Base-by-base conservation (phyloP, 2,888 invertebrate genomes). In the Agrypnus murinus region DNA sequence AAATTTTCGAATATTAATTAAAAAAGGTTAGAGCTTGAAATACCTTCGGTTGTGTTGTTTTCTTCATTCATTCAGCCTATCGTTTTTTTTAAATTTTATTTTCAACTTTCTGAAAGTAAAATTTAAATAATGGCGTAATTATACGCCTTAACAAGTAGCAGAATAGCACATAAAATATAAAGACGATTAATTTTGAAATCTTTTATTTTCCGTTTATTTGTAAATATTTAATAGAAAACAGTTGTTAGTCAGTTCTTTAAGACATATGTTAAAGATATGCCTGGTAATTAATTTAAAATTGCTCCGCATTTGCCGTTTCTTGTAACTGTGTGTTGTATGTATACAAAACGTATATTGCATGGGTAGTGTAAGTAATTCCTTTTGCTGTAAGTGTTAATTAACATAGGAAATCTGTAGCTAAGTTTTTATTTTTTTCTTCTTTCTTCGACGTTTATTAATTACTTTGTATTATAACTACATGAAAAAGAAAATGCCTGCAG, bases 301-400 rank as follows among this genome's bases (percentile, higher is more conserved):
- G 46, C 46, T 46, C 46, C 46, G 50, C 50, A 50, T 50, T 25
- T 50, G 31, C 25, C 50, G 19, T 50, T 50, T 25, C 50, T 50
- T 32, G 50, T 50, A 46, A 46, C 19, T 19, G 19, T 46, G 46
- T 3, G 25, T 25, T 25, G 25, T 25, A 25, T 25, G n/a, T 50
- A 14, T 50, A 31, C 50, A 50, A 50, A 10, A 36, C 55, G 55
- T 15, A 55, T 53, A 55, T 53, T 55, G 36, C 55, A 9, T 36
- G 53, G 53, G 55, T 36, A 36, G 36, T 36, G 36, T 17, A 17
- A 53, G 53, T 34, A 53, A 53, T 34, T 53, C 32, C 53, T 53
- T 53, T 53, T 53, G 55, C 55, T 55, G 36, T 36, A 62, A 62
- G 64, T 53, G 64, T 55, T 65, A 65, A 65, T 65, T 65, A 65